Evolutionary conservation across 1,140 invertebrate genomes (phyloP), one percentile per base, ranked within the genome.

Genomic region (Cyclargus thomasi): DNA sequence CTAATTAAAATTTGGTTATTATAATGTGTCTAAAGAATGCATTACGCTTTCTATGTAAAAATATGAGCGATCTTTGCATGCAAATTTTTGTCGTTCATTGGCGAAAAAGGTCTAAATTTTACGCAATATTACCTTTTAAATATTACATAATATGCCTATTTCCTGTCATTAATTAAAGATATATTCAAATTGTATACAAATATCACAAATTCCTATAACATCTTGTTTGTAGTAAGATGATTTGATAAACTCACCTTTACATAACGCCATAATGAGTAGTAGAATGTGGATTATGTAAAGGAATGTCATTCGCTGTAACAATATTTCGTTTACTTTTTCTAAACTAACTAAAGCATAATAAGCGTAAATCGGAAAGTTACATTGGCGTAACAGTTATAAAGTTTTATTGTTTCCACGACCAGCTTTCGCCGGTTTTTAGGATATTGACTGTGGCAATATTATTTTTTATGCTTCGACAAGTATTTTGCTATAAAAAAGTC

Each of bases 101-200:
- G 2, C 29, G 29, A 29, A 29, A 29, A 29, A 29, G 8, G 29
- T 8, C 29, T 29, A 29, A 4, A 29, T 29, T 29, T 29, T 29
- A 29, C 29, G 29, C 29, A 29, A 29, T 8, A 29, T 29, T 29
- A 29, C 1, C 29, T 29, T 29, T 29, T 29, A 7, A 29, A 29
- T 29, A 7, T 29, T 29, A 29, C 29, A 29, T 29, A 29, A 29
- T 47, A 47, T 8, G 39, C 39, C 14, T 47, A 47, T 47, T 47
- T 11, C 39, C 3, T 47, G 14, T 47, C 39, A 47, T 47, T 47
- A 47, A 47, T 47, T 47, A 14, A 47, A 47, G 10, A 47, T 14
- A 11, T 47, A 47, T 47, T 47, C 39, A 47, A 47, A 47, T 47
- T 47, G 39, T 47, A 47, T 47, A 47, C 39, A 47, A 47, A 47